phyloP scores from a whole-genome alignment of 2,797 vertebrate genomes.

The Chaunax sp. region DNA sequence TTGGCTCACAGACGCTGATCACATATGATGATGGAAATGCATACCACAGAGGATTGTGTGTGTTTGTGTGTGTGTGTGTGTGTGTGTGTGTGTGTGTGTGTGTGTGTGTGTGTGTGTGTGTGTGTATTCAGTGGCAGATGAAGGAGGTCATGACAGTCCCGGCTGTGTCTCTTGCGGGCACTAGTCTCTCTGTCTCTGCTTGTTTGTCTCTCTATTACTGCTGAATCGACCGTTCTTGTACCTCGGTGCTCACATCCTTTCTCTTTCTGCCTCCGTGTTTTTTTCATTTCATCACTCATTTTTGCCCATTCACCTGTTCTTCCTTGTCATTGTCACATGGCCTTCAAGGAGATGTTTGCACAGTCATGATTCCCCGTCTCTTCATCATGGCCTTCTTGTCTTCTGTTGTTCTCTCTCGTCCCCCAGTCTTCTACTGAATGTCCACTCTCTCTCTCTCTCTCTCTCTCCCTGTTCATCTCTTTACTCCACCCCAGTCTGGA shows the following conservation, averaged over 20 bases:
- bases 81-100: constrained; percentile 12
- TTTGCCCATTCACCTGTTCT: background rate
- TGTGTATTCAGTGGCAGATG: constrained; percentile 7
- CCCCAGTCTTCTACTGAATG: no score
- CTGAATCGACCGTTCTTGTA: background rate
- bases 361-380: background rate
- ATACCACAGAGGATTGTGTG: constrained; percentile 57
- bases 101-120: constrained; percentile 13
- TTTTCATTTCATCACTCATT: background rate
- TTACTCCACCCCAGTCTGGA: constrained; percentile 49
- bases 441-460: constrained; percentile 23
- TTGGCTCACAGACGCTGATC: constrained; percentile 63
- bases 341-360: background rate
- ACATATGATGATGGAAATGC: constrained; percentile 68
- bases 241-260: background rate
- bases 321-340: background rate
- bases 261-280: background rate
- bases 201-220: background rate
- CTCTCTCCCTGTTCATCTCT: constrained; percentile 38
- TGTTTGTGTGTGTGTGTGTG: constrained; percentile 31
- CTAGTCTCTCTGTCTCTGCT: constrained; percentile 2
- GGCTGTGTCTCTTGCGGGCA: constrained; percentile 7
- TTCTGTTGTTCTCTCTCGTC: background rate
- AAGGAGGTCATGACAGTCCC: constrained; percentile 27
- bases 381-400: constrained; percentile 8